Evolutionary conservation across 2,113 vertebrate genomes (phyloP), one percentile per base, ranked within the genome.

Genomic region (Ardeotis arabs): DNA sequence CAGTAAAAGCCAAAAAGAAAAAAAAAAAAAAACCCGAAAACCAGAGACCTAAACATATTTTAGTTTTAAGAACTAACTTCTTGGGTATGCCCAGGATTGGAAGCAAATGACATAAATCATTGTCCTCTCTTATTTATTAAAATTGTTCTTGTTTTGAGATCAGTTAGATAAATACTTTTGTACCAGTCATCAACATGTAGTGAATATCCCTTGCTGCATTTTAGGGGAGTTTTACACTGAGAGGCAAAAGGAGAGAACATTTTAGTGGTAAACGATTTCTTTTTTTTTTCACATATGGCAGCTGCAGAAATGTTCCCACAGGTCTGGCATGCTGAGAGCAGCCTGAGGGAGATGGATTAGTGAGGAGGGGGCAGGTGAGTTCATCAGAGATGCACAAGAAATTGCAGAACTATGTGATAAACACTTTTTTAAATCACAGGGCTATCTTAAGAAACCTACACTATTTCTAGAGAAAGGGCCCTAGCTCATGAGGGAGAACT

Each of bases 321-420:
- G 18, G 4, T 39, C 53, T 91, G 84, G 56, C 29, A 81, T 60
- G 44, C 27, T 84, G 19, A 6, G 9, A 91, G 56, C 49, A 89
- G 62, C 60, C 77, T 1, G 3, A 72, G 66, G 84, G 83, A 85
- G 62, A 49, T 4, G 33, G 31, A 85, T 77, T 87, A 90, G 50
- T 56, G 67, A 88, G 50, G 66, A 47, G 29, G 12, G 49, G 27
- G 47, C 41, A 68, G 62, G 39, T 87, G 53, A 95, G 35, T 58
- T 87, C 76, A 69, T 60, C 49, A 79, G 55, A 94, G 31, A 52
- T 3, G 6, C n/a, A 49, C 55, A 39, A 92, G 84, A 87, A 96
- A 94, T 68, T 52, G 80, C 66, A 95, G 84, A 95, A 75, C 47
- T 68, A 44, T 87, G 52, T 70, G 44, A 87, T 77, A 80, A 93